Percentiles rank a stretch among this genome's conserved stretches.
phyloP scores from a whole-genome alignment of 2,797 vertebrate species.

The Acanthurus lineatus region DNA sequence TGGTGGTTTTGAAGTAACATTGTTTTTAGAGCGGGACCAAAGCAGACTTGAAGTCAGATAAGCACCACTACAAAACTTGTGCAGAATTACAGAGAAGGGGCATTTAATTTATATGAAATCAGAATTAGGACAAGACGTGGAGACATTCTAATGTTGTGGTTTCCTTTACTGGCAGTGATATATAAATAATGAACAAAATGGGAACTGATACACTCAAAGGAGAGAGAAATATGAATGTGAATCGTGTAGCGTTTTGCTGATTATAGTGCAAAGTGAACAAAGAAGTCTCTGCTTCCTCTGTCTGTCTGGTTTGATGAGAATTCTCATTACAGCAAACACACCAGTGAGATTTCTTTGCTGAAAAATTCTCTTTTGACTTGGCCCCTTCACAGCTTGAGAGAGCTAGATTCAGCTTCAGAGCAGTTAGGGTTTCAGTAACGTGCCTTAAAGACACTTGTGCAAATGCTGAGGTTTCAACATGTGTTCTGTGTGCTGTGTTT shows the following conservation, averaged over 20 bases:
- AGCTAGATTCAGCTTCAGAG: constrained; percentile 8
- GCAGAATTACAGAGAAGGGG: background rate
- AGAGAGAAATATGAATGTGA: constrained; percentile 9
- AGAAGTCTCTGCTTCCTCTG: constrained; percentile 7
- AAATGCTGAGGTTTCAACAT: constrained; percentile 17
- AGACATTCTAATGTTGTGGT: background rate
- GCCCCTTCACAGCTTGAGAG: background rate
- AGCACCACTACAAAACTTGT: background rate
- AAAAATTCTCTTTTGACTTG: constrained; percentile 17
- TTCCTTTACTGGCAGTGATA: constrained; percentile 13
- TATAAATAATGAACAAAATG: constrained; percentile 2
- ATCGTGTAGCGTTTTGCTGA: background rate
- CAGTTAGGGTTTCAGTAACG: constrained; percentile 23
- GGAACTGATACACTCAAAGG: background rate
- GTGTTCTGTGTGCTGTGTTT: background rate
- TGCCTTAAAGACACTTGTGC: constrained; percentile 8
- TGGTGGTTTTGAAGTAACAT: constrained; percentile 8
- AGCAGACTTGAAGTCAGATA: background rate
- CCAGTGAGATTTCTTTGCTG: constrained; percentile 15
- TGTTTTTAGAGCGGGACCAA: background rate
- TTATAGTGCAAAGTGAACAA: constrained; percentile 3
- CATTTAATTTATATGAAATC: background rate
- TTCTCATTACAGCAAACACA: constrained; percentile 23
- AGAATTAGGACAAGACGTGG: background rate
- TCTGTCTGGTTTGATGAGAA: constrained; percentile 41